Conservation (phyloP, 2,888 invertebrate species). For the Pseudococcus viburni region DNA sequence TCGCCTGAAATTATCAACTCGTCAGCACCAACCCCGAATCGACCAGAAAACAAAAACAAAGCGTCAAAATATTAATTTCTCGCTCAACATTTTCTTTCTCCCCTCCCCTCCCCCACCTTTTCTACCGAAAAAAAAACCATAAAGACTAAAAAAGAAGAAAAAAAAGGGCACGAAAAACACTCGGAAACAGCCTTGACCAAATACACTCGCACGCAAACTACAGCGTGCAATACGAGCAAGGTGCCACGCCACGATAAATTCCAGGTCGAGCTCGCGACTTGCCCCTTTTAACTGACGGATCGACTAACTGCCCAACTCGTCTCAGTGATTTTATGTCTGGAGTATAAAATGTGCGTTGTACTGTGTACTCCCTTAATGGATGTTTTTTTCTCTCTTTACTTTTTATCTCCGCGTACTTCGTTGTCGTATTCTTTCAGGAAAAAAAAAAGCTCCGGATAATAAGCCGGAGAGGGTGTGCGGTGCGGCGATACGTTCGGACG, state of each 20-base stretch:
- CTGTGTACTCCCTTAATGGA: neutral
- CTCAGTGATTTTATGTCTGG: conserved; percentile 1
- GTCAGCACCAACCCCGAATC: too few species aligned
- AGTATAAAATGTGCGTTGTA: neutral
- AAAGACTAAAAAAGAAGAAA: neutral
- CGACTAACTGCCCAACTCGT: neutral
- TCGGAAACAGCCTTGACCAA: neutral
- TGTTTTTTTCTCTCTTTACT: neutral
- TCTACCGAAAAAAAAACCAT: neutral
- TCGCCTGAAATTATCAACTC: too few species aligned
- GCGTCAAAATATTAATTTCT: too few species aligned
- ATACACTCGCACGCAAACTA: neutral
- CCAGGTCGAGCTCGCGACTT: conserved; percentile 6
- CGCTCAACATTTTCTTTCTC: neutral
- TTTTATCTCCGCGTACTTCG: neutral
- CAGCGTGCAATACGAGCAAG: neutral
- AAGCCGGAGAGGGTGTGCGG: neutral
- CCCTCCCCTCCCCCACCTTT: neutral
- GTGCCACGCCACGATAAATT: neutral
- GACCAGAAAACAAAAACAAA: too few species aligned
- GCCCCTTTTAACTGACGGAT: neutral
- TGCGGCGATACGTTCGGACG: neutral
- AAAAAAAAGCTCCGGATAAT: neutral
- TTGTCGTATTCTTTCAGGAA: neutral
- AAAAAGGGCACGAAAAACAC: neutral